These are phyloP conservation scores for Clarias batrachus DNA, from an alignment of 2,113 vertebrate genomes.

Conservation along the genomic window DNA sequence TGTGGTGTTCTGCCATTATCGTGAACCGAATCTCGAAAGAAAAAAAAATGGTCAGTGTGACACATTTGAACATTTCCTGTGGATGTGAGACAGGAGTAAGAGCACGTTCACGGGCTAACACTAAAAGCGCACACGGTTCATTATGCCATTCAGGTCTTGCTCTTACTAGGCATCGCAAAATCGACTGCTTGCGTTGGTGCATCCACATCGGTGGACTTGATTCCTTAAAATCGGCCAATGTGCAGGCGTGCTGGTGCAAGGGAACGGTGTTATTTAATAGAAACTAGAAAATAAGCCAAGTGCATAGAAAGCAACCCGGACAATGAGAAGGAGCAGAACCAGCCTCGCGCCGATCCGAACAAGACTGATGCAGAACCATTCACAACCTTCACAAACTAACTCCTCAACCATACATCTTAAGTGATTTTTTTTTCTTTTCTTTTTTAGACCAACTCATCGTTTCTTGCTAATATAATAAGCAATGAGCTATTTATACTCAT, in stretches of 20 bases:
- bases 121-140: not conserved
- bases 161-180: not conserved
- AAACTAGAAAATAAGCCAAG: conserved; percentile 24
- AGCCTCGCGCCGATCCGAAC: conserved; percentile 35
- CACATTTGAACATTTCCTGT: not conserved
- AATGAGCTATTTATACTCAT: not conserved
- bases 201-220: not conserved
- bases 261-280: not conserved
- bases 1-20: not conserved
- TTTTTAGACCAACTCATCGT: not conserved
- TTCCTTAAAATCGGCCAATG: not conserved
- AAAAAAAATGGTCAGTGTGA: not conserved
- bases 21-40: not conserved
- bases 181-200: not conserved
- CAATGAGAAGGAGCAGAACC: not conserved
- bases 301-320: not conserved
- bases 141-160: not conserved
- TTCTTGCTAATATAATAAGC: not conserved
- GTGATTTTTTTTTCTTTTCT: not conserved
- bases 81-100: not conserved
- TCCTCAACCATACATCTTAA: not conserved
- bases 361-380: conserved; percentile 47
- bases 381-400: conserved; percentile 62
- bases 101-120: not conserved
- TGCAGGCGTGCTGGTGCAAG: not conserved